A percentile compares a stretch with the other conserved stretches of the same genome.
phyloP scores from a whole-genome alignment of 1,140 invertebrate genomes.

The Drosophila insularis region DNA sequence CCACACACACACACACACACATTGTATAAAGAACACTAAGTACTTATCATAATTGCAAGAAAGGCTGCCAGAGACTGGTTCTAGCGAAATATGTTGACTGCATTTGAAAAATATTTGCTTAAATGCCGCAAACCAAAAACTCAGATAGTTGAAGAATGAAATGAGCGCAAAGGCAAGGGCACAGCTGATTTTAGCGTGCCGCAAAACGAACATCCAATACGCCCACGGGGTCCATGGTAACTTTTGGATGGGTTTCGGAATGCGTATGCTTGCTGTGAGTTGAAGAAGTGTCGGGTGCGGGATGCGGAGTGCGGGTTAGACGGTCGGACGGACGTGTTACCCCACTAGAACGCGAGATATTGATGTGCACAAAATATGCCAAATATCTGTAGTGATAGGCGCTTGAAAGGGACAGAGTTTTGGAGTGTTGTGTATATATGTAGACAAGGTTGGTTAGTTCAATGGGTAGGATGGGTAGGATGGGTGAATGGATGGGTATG shows the following conservation, averaged over 20 bases:
- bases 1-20: neutral
- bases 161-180: slow-evolving; percentile 35
- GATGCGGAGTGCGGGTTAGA: too few species aligned
- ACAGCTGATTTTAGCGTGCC: slow-evolving; percentile 43
- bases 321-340: slow-evolving; percentile 53
- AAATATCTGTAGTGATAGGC: slow-evolving; percentile 52
- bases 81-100: slow-evolving; percentile 43
- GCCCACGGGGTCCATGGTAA: slow-evolving; percentile 60
- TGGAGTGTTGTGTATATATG: slow-evolving; percentile 6
- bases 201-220: slow-evolving; percentile 74
- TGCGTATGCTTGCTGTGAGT: neutral
- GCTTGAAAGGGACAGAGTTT: neutral
- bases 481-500: neutral
- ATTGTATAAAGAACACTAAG: slow-evolving; percentile 19
- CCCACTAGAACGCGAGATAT: slow-evolving; percentile 78
- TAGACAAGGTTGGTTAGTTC: neutral
- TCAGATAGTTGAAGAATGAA: slow-evolving; percentile 73
- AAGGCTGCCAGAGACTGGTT: slow-evolving; percentile 20
- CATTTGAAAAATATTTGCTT: slow-evolving; percentile 78
- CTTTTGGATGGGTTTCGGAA: slow-evolving; percentile 4
- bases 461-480: neutral
- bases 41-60: slow-evolving; percentile 58
- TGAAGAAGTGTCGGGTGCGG: too few species aligned
- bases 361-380: slow-evolving; percentile 76
- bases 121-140: slow-evolving; percentile 79